phyloP scores from a whole-genome alignment of 2,113 vertebrate genomes.

The Hepsetus odoe region DNA sequence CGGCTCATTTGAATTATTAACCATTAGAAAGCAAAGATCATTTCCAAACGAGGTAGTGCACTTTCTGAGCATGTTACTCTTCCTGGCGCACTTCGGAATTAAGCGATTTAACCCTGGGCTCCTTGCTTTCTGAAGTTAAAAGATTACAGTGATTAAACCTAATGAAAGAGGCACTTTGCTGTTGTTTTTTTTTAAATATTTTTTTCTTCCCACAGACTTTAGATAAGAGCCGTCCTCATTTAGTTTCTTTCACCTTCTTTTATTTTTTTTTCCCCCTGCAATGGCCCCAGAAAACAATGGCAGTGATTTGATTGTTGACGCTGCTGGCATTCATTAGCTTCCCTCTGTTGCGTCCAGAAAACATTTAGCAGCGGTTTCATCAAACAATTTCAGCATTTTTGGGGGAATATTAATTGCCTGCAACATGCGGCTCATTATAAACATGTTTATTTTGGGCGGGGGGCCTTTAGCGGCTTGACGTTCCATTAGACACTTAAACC shows the following conservation, averaged over 20 bases:
- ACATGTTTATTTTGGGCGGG: not conserved
- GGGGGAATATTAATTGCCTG: not conserved
- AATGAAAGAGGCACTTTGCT: not conserved
- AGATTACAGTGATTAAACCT: slow-evolving; percentile 14
- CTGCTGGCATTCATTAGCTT: slow-evolving; percentile 16
- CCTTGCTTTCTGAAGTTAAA: slow-evolving; percentile 11
- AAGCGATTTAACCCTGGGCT: slow-evolving; percentile 8
- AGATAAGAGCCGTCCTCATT: not conserved
- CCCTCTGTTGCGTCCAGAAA: slow-evolving; percentile 17
- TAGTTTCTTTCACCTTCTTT: not conserved
- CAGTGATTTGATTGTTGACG: not conserved
- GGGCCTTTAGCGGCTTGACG: not conserved
- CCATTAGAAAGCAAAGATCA: not conserved
- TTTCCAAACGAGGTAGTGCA: slow-evolving; percentile 12
- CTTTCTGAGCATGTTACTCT: not conserved
- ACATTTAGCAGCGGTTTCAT: slow-evolving; percentile 8
- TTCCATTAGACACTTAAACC: not conserved
- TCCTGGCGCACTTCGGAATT: slow-evolving; percentile 3
- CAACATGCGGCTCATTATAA: slow-evolving; percentile 13
- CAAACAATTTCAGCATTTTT: slow-evolving; percentile 4
- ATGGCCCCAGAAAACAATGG: not conserved
- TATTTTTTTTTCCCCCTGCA: not conserved
- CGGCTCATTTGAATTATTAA: slow-evolving; percentile 27
- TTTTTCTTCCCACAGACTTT: too few relatives aligned
- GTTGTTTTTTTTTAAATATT: too few relatives aligned